Conservation (phyloP, 2,797 vertebrate genomes). For the Pogoniulus pusillus region DNA sequence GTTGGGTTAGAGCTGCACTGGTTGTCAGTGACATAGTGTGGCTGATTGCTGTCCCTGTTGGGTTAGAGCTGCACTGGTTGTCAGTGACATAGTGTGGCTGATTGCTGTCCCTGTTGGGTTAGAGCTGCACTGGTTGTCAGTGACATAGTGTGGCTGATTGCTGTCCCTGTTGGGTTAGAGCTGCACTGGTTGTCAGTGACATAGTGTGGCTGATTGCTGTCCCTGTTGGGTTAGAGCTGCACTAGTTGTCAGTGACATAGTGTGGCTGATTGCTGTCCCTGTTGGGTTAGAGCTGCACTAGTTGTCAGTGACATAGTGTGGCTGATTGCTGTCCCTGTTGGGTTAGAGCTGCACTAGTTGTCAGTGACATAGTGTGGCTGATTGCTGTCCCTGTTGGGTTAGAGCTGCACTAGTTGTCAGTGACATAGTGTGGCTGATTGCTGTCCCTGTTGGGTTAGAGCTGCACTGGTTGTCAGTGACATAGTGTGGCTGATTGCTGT, state of each 20-base stretch:
- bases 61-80: background rate
- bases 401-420: no score
- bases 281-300: background rate
- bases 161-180: background rate
- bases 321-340: background rate
- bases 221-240: background rate
- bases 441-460: background rate
- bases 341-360: background rate
- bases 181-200: no score
- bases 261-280: background rate
- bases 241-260: no score
- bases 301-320: accelerated
- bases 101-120: background rate
- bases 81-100: background rate
- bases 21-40: accelerated
- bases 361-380: background rate
- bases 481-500: background rate
- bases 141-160: background rate
- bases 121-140: no score
- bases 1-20: background rate
- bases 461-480: no score
- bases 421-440: background rate
- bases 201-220: background rate
- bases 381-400: background rate
- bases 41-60: background rate